These are phyloP conservation scores for Hyposoter dolosus DNA, from an alignment of 2,888 invertebrate genomes.

Conservation along the genomic window DNA sequence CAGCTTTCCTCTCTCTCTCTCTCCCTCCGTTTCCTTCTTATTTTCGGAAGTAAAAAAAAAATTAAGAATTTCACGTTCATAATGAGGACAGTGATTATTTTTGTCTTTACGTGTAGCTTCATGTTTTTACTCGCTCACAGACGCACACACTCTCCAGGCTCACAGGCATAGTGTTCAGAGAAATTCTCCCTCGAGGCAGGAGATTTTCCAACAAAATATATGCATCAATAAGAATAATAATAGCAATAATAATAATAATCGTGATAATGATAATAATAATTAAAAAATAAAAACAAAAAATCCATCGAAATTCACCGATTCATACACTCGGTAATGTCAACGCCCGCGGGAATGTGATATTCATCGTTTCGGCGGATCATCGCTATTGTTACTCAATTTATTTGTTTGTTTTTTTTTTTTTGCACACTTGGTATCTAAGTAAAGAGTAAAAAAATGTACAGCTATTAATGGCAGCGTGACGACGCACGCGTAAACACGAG, in stretches of 20 bases:
- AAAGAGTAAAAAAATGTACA: conserved; percentile 64
- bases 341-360: background rate
- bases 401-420: background rate
- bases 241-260: background rate
- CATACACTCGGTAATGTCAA: background rate
- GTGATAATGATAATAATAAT: background rate
- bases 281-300: background rate
- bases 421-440: conserved; percentile 41
- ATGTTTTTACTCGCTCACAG: background rate
- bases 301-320: conserved; percentile 20
- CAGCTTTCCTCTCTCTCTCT: conserved; percentile 28
- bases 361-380: conserved; percentile 19
- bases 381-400: conserved; percentile 1
- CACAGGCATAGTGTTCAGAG: background rate
- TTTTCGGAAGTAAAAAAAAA: conserved; percentile 1
- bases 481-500: conserved; percentile 6
- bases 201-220: conserved; percentile 29
- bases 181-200: conserved; percentile 1
- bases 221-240: background rate
- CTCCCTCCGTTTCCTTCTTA: conserved; percentile 29
- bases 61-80: background rate
- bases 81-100: conserved; percentile 12
- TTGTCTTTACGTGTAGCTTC: conserved; percentile 9
- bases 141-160: background rate
- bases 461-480: conserved; percentile 50